A percentile compares a stretch with the other conserved stretches of the same genome.
Conservation (phyloP, 2,888 invertebrate species). For the Heliconius sara region DNA sequence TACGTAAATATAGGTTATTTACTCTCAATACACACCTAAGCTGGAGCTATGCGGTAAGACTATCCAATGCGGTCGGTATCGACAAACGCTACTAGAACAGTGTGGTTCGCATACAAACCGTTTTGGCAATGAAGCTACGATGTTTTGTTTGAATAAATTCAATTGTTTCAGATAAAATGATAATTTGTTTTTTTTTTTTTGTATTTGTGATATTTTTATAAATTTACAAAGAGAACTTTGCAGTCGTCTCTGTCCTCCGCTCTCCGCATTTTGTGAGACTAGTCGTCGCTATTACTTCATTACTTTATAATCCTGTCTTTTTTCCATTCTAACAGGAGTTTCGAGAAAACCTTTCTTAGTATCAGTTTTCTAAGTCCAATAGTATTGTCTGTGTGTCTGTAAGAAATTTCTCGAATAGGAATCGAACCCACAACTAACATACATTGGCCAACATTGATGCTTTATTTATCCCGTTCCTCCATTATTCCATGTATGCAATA, state of each 20-base stretch:
- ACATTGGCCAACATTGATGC: background rate
- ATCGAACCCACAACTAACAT: background rate
- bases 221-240: too few relatives aligned
- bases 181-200: too few relatives aligned
- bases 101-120: slow-evolving; percentile 24
- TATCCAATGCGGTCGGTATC: slow-evolving; percentile 19
- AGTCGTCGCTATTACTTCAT: too few relatives aligned
- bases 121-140: background rate
- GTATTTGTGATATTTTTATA: too few relatives aligned
- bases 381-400: too few relatives aligned
- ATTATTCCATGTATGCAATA: background rate
- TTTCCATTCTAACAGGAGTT: too few relatives aligned
- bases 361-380: too few relatives aligned
- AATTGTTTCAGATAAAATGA: background rate
- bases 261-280: too few relatives aligned
- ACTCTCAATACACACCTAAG: background rate
- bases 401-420: background rate
- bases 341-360: too few relatives aligned
- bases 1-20: too few relatives aligned
- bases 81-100: background rate
- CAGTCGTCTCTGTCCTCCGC: too few relatives aligned
- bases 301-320: too few relatives aligned
- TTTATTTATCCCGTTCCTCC: background rate
- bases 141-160: background rate
- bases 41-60: slow-evolving; percentile 14